Evolutionary conservation across 2,797 vertebrate genomes (phyloP).

Genomic region (Brotogeris chrysoptera): DNA sequence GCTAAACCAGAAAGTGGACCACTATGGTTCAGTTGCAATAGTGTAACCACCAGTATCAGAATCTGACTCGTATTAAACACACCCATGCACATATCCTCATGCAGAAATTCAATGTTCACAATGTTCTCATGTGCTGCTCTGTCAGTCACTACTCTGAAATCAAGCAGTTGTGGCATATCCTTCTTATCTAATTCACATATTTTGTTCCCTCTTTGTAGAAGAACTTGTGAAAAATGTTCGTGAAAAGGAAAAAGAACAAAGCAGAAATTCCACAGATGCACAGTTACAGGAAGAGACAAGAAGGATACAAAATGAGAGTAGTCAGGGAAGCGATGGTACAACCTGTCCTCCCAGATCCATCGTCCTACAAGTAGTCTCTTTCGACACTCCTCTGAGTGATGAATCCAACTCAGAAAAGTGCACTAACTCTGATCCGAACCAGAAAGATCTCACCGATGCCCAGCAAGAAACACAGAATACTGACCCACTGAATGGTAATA

Average conservation of each 20-base stretch:
- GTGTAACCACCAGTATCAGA: not conserved
- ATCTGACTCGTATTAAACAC: not conserved
- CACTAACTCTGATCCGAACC: slow-evolving; percentile 31
- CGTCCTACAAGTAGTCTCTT: slow-evolving; percentile 42
- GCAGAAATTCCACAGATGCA: slow-evolving; percentile 36
- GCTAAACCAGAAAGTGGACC: not conserved
- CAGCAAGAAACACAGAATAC: slow-evolving; percentile 39
- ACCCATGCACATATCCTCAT: not conserved
- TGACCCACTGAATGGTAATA: slow-evolving; percentile 34
- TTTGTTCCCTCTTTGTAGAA: slow-evolving; percentile 68
- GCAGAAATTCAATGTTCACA: not conserved
- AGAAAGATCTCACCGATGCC: slow-evolving; percentile 4
- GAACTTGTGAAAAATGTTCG: slow-evolving; percentile 47
- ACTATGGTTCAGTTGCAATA: not conserved
- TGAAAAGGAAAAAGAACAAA: slow-evolving; percentile 52
- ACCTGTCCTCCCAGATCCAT: slow-evolving; percentile 28
- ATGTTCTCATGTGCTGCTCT: not conserved
- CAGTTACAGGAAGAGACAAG: slow-evolving; percentile 46
- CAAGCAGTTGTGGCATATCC: not conserved
- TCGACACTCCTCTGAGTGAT: slow-evolving; percentile 30
- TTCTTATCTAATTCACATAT: slow-evolving; percentile 53
- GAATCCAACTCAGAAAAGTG: slow-evolving; percentile 29
- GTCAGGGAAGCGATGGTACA: slow-evolving; percentile 44
- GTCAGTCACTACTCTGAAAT: slow-evolving; percentile 28
- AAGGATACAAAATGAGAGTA: slow-evolving; percentile 46